Base-by-base conservation (phyloP, 2,888 invertebrate species). In the Glyphotaelius pellucidus region DNA sequence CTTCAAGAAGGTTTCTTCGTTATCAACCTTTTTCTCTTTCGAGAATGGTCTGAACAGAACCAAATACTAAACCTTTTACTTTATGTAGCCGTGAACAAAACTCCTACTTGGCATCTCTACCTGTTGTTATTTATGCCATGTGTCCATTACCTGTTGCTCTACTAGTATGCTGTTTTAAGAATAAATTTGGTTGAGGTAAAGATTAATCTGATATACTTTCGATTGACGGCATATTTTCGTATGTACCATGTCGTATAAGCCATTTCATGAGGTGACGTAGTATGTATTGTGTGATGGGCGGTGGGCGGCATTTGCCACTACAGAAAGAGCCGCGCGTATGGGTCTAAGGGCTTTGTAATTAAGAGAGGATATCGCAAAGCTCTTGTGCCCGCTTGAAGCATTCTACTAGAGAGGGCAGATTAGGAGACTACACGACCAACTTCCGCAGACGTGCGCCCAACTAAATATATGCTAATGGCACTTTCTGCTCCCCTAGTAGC, bases 381-480 rank as follows among this genome's bases (percentile, higher is more conserved):
- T 89, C 91, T 91, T 88, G 92, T 87, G 88, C 88, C 88, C 88
- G 88, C 88, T 89, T 80, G 79, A 89, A 87, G 89, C 85, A 89
- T 79, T 81, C 89, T 85, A 79, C 91, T 67, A 90, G 80, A 87
- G 84, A 83, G 93, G 92, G 89, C 90, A 92, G 93, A 93, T 93
- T 93, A 93, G 93, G 90, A 91, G 80, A 90, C 90, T 92, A 80
- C 91, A 88, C 80, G 90, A 91, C 90, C 87, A 92, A 92, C 92
- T 92, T 91, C 88, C 90, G 88, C 87, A 90, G 89, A 86, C 92
- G 89, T 92, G 92, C 86, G 91, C 90, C 38, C 91, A 32, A 92
- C 90, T 91, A 91, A 93, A 93, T 92, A 92, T 91, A 93, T 92
- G 93, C 93, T 93, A 93, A 93, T 92, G 89, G 90, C 87, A 86